Evolutionary conservation across 2,888 invertebrate species (phyloP).

Genomic region (Unio pictorum): DNA sequence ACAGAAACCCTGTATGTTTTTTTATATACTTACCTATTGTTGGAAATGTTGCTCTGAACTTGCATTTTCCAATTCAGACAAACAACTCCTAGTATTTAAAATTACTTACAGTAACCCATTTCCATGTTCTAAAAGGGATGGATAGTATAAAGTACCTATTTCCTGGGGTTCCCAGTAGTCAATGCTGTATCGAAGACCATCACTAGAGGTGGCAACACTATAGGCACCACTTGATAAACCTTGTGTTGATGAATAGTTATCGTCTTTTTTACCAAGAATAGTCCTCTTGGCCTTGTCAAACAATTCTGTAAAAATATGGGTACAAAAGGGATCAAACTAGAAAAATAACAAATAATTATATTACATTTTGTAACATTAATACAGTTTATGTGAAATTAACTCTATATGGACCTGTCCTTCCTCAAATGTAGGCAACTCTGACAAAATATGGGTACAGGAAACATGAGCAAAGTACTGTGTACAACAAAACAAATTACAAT

Average conservation of each 20-base stretch:
- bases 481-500: too few species aligned
- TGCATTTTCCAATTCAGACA: not conserved
- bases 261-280: slow-evolving; percentile 82
- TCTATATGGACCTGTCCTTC: too few species aligned
- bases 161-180: slow-evolving; percentile 78
- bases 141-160: slow-evolving; percentile 73
- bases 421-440: not conserved
- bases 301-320: slow-evolving; percentile 63
- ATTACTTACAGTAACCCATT: not conserved
- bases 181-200: slow-evolving; percentile 45
- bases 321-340: too few species aligned
- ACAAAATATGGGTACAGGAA: too few species aligned
- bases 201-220: slow-evolving; percentile 11
- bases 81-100: not conserved
- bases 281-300: slow-evolving; percentile 91
- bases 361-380: too few species aligned
- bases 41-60: too few species aligned
- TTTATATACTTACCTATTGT: too few species aligned
- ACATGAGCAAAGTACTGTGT: too few species aligned
- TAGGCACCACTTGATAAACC: slow-evolving; percentile 6
- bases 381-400: too few species aligned
- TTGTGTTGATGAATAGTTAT: slow-evolving; percentile 33
- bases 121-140: not conserved
- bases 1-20: too few species aligned
- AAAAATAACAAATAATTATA: too few species aligned